Evolutionary conservation across 2,888 invertebrate genomes (phyloP).

Genomic region (Pelosia muscerda): DNA sequence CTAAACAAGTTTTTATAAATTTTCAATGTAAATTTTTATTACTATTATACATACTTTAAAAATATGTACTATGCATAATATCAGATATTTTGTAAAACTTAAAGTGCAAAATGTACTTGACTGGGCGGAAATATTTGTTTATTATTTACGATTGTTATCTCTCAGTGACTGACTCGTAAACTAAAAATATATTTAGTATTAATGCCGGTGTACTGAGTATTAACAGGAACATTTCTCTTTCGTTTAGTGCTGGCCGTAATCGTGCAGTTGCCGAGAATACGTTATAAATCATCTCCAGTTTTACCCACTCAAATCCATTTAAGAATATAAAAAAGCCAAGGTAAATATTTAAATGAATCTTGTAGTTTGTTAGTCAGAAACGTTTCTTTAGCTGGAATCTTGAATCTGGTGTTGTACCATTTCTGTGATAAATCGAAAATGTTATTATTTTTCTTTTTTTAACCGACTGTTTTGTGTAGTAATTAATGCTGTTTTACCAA

Average conservation of each 20-base stretch:
- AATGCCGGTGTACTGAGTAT: constrained; percentile 24
- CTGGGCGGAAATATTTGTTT: neutral
- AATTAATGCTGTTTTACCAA: neutral
- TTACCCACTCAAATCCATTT: constrained; percentile 37
- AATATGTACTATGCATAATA: neutral
- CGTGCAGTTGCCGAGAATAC: constrained; percentile 41
- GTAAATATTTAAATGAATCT: constrained; percentile 27
- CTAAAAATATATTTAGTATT: neutral
- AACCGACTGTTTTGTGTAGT: neutral
- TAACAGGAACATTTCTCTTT: constrained; percentile 72
- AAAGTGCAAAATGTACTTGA: neutral
- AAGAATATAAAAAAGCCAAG: constrained; percentile 38
- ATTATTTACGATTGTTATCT: no score
- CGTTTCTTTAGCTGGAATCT: constrained; percentile 7
- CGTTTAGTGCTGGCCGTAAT: constrained; percentile 82
- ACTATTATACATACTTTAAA: neutral
- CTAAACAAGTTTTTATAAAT: neutral
- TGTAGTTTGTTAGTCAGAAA: constrained; percentile 14
- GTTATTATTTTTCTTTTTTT: neutral
- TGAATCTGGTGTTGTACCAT: constrained; percentile 4
- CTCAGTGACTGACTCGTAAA: neutral
- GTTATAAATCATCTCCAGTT: constrained; percentile 15
- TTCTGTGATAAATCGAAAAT: constrained; percentile 22
- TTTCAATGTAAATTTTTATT: neutral
- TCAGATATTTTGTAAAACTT: neutral